A percentile compares a stretch with the other conserved stretches of the same genome.
These are phyloP conservation scores for Microcebus griseorufus DNA, from an alignment of 2,113 vertebrate genomes.

Conservation along the genomic window DNA sequence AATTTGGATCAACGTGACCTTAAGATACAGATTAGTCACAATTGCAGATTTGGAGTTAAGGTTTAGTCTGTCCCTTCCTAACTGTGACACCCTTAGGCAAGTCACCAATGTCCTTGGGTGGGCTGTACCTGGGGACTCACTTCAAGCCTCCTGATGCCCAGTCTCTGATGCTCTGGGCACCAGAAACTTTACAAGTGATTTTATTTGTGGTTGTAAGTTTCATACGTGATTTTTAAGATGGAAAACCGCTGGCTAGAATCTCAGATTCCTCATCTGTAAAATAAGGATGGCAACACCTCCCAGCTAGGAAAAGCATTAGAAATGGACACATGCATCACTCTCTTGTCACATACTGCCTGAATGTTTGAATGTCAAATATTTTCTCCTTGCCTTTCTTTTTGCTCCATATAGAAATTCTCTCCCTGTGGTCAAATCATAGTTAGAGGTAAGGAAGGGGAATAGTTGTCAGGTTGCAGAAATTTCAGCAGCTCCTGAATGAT, in stretches of 20 bases:
- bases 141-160: neutral
- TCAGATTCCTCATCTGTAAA: neutral
- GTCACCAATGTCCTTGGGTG: neutral
- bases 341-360: neutral
- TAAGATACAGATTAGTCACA: neutral
- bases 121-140: neutral
- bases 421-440: neutral
- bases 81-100: neutral
- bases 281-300: neutral
- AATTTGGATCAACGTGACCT: neutral
- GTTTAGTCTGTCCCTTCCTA: neutral
- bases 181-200: neutral
- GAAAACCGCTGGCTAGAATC: neutral
- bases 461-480: neutral
- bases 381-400: neutral
- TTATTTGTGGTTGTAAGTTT: neutral
- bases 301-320: neutral
- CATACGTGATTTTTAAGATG: neutral
- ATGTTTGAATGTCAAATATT: neutral
- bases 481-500: neutral
- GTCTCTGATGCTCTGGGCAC: neutral
- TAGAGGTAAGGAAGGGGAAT: neutral
- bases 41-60: neutral
- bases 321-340: neutral
- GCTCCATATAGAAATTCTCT: neutral